A percentile compares a stretch with the other conserved stretches of the same genome.
Conservation (phyloP, 2,113 vertebrate genomes). For the Apistogramma diplotaenia region DNA sequence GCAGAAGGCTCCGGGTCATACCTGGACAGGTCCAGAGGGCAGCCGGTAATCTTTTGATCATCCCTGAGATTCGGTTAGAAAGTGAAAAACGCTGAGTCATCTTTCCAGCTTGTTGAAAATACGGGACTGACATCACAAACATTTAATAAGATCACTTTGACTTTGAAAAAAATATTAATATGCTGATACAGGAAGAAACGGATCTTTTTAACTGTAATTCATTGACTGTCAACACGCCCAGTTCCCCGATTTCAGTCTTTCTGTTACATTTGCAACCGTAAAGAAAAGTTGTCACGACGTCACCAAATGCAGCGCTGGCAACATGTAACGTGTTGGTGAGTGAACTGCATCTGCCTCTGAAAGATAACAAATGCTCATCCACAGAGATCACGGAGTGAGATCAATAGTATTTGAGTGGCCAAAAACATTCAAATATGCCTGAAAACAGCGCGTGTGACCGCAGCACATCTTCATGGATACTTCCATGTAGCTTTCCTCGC, state of each 20-base stretch:
- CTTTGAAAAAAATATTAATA: too few species aligned
- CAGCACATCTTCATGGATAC: too few species aligned
- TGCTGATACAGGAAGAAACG: too few species aligned
- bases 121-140: too few species aligned
- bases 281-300: neutral
- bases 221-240: neutral
- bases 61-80: too few species aligned
- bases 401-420: neutral
- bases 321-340: neutral
- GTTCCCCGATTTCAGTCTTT: neutral
- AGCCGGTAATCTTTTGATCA: too few species aligned
- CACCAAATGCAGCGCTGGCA: neutral
- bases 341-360: neutral
- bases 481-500: neutral
- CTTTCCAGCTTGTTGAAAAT: neutral
- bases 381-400: neutral
- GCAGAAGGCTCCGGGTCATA: too few species aligned
- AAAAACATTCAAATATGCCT: neutral
- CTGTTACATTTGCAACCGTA: neutral
- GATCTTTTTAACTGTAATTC: too few species aligned
- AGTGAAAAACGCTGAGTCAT: neutral
- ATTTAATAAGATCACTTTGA: too few species aligned
- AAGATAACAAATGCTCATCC: neutral
- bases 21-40: too few species aligned
- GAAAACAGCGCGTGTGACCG: neutral